Percentiles rank a stretch among this genome's conserved stretches.
These are phyloP conservation scores for Scelioninae gen. 1 DNA, from an alignment of 2,888 invertebrate genomes.

Conservation along the genomic window DNA sequence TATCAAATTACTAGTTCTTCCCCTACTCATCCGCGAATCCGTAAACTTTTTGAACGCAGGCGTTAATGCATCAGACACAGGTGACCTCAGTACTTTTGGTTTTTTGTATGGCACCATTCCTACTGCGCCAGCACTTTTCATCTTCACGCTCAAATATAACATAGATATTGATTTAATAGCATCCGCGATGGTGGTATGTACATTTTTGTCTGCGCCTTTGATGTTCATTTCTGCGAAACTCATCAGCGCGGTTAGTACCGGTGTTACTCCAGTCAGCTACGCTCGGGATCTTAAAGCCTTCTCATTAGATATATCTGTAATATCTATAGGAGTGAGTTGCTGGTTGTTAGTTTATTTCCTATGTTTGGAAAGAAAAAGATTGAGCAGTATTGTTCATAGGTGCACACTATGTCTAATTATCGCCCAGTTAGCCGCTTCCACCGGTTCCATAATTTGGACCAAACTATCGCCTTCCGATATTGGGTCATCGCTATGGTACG, in stretches of 20 bases:
- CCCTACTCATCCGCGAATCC: conserved; percentile 93
- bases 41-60: conserved; percentile 91
- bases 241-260: conserved; percentile 85
- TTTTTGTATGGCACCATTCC: conserved; percentile 98
- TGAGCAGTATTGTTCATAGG: conserved; percentile 91
- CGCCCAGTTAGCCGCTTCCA: conserved; percentile 85
- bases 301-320: conserved; percentile 93
- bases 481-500: conserved; percentile 82
- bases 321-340: conserved; percentile 90
- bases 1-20: too few species aligned
- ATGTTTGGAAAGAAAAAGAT: conserved; percentile 88
- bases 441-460: conserved; percentile 82
- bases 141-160: conserved; percentile 95
- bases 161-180: conserved; percentile 96
- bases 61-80: conserved; percentile 89
- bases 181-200: conserved; percentile 96
- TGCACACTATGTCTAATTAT: conserved; percentile 91
- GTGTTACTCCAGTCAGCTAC: conserved; percentile 89
- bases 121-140: conserved; percentile 97
- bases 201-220: conserved; percentile 96
- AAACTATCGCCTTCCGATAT: conserved; percentile 74
- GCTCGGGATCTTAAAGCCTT: conserved; percentile 91
- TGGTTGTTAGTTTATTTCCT: conserved; percentile 91
- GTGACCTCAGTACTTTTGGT: conserved; percentile 94
- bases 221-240: conserved; percentile 98